phyloP scores from a whole-genome alignment of 2,888 invertebrate species.

The Ophion obscuratus region DNA sequence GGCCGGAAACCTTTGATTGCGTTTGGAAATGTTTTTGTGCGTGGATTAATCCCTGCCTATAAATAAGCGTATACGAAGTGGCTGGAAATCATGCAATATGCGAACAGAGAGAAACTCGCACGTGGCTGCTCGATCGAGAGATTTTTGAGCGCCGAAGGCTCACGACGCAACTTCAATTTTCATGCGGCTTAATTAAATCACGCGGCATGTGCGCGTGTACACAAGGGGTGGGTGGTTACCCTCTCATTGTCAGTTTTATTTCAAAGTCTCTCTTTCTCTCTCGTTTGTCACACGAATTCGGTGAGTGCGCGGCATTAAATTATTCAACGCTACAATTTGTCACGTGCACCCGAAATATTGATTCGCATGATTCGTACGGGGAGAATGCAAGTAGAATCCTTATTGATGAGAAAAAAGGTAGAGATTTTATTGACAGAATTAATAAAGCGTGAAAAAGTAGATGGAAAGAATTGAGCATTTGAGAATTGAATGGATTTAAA shows the following conservation, averaged over 20 bases:
- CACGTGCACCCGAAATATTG: neutral
- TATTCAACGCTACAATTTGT: slow-evolving; percentile 4
- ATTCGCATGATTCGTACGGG: neutral
- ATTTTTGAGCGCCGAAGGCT: slow-evolving; percentile 40
- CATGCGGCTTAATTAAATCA: slow-evolving; percentile 60
- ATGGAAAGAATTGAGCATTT: no score
- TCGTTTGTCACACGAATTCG: neutral
- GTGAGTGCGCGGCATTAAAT: neutral
- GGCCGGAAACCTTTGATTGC: neutral
- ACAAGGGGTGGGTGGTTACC: neutral
- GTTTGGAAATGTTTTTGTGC: slow-evolving; percentile 33
- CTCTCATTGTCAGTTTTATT: slow-evolving; percentile 50
- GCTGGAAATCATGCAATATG: slow-evolving; percentile 6
- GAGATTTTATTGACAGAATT: no score
- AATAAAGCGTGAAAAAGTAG: no score
- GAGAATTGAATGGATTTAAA: no score
- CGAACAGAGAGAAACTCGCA: slow-evolving; percentile 46
- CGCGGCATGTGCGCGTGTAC: slow-evolving; percentile 20
- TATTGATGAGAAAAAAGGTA: no score
- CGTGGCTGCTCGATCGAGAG: slow-evolving; percentile 55
- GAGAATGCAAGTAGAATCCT: neutral
- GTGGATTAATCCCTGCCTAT: slow-evolving; percentile 17
- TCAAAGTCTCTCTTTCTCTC: neutral
- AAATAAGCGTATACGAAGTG: neutral
- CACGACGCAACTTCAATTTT: slow-evolving; percentile 55